Base-by-base conservation (phyloP, 1,140 invertebrate species). In the Polypedilum vanderplanki region DNA sequence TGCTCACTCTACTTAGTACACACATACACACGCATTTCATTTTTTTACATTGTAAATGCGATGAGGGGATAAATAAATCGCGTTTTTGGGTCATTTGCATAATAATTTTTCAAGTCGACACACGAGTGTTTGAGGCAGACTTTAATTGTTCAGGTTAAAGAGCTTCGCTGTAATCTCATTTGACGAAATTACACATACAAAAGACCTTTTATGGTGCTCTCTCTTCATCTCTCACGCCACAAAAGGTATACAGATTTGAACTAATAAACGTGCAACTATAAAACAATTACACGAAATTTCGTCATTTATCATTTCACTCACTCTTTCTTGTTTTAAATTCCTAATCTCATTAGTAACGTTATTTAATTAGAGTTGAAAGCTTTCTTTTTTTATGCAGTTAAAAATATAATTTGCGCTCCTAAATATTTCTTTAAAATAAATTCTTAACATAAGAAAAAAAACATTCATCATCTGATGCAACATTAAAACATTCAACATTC, bases 271-370 rank as follows among this genome's bases (percentile, higher is more conserved):
- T 57, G n/a, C 46, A 57, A 4, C 12, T n/a, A n/a, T 57, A 57
- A 57, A 57, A 57, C 46, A 57, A 57, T 57, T 57, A 57, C 46
- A 57, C n/a, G 46, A 57, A n/a, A 57, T 57, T 57, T 57, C 46
- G 46, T 57, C 46, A 57, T 57, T 57, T 57, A 57, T 57, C 46
- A 57, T n/a, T 4, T 57, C 46, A n/a, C n/a, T n/a, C n/a, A n/a
- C n/a, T n/a, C n/a, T n/a, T 33, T 33, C 24, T 33, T 1, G 5
- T 5, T 33, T 1, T 33, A 5, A 33, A 33, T 5, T 33, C 5
- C 5, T 33, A 33, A 33, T 33, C 24, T 33, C 24, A 33, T 33
- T 33, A 33, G 24, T 33, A 33, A 33, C 24, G 24, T 33, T 33
- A 33, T 33, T 33, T 33, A 33, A 33, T 33, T 33, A 33, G 24